phyloP scores from a whole-genome alignment of 1,140 invertebrate species.

The Brachionus angularis region DNA sequence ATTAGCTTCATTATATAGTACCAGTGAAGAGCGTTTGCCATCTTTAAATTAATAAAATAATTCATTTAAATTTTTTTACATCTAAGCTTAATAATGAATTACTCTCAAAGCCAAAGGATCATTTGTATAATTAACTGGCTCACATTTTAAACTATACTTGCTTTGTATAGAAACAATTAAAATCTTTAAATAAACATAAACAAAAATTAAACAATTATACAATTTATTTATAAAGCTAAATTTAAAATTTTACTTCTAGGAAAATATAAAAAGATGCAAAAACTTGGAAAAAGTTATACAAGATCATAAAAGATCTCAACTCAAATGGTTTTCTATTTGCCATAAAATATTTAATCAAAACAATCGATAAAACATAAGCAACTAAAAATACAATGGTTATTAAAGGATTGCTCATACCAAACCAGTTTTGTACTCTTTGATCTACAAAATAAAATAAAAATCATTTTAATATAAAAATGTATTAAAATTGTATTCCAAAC shows the following conservation, averaged over 20 bases:
- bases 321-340: conserved; percentile 49
- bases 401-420: conserved; percentile 57
- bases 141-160: conserved; percentile 49
- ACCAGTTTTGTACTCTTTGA: conserved; percentile 57
- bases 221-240: background rate
- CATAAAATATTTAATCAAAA: conserved; percentile 52
- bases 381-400: conserved; percentile 50
- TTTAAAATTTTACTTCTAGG: conserved; percentile 45
- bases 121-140: conserved; percentile 49
- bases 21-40: conserved; percentile 46
- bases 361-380: conserved; percentile 45
- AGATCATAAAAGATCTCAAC: conserved; percentile 49
- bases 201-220: conserved; percentile 36
- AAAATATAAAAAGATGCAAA: conserved; percentile 51
- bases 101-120: conserved; percentile 43
- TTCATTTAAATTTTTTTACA: background rate
- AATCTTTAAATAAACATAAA: too few species aligned
- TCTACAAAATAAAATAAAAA: too few species aligned
- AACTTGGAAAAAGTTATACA: conserved; percentile 53
- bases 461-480: too few species aligned
- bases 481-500: background rate
- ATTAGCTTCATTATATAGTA: conserved; percentile 48
- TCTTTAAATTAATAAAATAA: background rate
- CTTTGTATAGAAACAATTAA: conserved; percentile 47
- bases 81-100: conserved; percentile 38